Conservation (phyloP, 2,888 invertebrate genomes). For the Unio delphinus region DNA sequence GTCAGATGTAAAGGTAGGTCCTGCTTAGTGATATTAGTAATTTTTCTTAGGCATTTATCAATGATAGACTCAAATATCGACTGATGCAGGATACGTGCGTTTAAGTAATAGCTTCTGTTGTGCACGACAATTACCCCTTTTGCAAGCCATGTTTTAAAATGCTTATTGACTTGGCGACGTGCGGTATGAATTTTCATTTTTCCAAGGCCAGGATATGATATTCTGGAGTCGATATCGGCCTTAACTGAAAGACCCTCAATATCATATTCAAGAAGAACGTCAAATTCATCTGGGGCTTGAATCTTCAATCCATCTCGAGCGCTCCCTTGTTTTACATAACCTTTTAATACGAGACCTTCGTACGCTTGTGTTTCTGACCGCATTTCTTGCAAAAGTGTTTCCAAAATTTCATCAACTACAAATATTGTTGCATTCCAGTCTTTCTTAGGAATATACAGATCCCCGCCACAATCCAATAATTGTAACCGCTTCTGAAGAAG, state of each 20-base stretch:
- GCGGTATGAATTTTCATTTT: not conserved
- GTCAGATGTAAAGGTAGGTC: slow-evolving; percentile 10
- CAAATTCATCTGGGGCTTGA: slow-evolving; percentile 29
- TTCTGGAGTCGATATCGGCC: too few species aligned
- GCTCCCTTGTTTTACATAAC: slow-evolving; percentile 30
- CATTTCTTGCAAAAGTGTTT: too few species aligned
- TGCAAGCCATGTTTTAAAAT: slow-evolving; percentile 9
- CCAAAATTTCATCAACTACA: too few species aligned
- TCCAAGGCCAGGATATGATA: not conserved
- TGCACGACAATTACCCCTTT: slow-evolving; percentile 8
- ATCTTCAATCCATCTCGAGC: slow-evolving; percentile 36
- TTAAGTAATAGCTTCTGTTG: slow-evolving; percentile 2
- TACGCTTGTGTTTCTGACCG: too few species aligned
- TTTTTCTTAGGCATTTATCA: slow-evolving; percentile 1
- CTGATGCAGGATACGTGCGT: slow-evolving; percentile 13
- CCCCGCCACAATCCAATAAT: too few species aligned
- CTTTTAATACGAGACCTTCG: slow-evolving; percentile 14
- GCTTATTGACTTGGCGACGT: not conserved
- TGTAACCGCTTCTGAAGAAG: too few species aligned
- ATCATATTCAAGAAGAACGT: slow-evolving; percentile 23
- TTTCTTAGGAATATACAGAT: too few species aligned
- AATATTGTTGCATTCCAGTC: too few species aligned
- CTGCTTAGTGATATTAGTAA: not conserved
- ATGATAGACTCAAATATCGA: slow-evolving; percentile 19
- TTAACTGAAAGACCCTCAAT: slow-evolving; percentile 15